phyloP scores from a whole-genome alignment of 2,113 vertebrate genomes.

The Ovibos moschatus region DNA sequence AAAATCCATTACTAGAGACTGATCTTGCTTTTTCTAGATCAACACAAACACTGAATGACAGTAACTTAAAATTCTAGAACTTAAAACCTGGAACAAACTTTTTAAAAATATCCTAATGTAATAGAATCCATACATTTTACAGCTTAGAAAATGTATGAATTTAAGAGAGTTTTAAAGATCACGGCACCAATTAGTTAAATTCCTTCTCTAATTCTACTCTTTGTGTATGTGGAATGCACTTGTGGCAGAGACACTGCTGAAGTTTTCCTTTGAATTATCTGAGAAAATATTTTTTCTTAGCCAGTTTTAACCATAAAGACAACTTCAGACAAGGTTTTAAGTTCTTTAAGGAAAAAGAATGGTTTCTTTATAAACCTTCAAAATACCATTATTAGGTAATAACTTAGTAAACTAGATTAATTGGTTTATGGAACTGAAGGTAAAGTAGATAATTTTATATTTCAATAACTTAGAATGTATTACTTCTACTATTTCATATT shows the following conservation, averaged over 20 bases:
- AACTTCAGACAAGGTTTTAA: background rate
- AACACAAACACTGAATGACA: background rate
- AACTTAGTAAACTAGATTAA: background rate
- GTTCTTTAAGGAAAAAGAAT: background rate
- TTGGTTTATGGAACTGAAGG: background rate
- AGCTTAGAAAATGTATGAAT: background rate
- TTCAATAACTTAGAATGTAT: background rate
- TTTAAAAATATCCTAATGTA: background rate
- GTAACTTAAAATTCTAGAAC: background rate
- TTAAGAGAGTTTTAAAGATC: background rate
- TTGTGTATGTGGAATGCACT: background rate
- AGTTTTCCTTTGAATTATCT: background rate
- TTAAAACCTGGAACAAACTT: background rate
- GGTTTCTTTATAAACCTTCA: background rate
- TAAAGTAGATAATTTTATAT: background rate
- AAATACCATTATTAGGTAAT: background rate
- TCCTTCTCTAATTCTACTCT: background rate
- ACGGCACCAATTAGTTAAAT: background rate
- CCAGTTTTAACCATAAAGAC: background rate
- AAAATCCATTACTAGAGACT: background rate
- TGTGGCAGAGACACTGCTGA: background rate
- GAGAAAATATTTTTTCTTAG: background rate
- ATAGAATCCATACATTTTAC: background rate
- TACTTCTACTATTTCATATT: background rate
- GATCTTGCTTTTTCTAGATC: background rate